Evolutionary conservation across 2,888 invertebrate species (phyloP).

Genomic region (Lithophane semibrunnea): DNA sequence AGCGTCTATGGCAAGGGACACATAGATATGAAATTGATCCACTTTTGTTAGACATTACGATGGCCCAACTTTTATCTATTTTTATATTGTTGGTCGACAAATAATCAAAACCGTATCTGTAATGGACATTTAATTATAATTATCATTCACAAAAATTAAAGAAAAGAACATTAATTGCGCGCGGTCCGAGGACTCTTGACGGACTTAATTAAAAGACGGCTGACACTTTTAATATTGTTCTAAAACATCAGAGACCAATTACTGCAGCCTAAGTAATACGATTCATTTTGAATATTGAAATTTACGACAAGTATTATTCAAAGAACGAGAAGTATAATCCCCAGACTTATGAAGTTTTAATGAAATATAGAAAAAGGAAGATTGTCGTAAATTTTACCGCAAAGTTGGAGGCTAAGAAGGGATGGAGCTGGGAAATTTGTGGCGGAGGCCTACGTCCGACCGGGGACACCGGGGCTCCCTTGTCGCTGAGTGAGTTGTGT

Average conservation of each 20-base stretch:
- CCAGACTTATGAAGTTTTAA: conserved; percentile 76
- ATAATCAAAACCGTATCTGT: conserved; percentile 4
- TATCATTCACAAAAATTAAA: conserved; percentile 35
- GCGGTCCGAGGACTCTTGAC: conserved; percentile 34
- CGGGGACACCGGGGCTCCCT: conserved; percentile 25
- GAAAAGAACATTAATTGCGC: conserved; percentile 31
- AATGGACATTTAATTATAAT: conserved; percentile 39
- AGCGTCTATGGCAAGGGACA: conserved; percentile 40
- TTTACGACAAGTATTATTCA: conserved; percentile 71
- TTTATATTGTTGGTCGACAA: conserved; percentile 18
- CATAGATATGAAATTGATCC: conserved; percentile 49
- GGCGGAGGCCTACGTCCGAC: conserved; percentile 48
- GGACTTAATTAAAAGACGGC: conserved; percentile 61
- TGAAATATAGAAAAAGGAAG: conserved; percentile 77
- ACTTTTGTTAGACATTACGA: conserved; percentile 39
- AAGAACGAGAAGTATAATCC: conserved; percentile 73
- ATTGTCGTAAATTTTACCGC: conserved; percentile 74
- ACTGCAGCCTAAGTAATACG: conserved; percentile 62
- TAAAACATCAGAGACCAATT: conserved; percentile 63
- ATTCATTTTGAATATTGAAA: conserved; percentile 67
- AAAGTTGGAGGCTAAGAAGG: conserved; percentile 66
- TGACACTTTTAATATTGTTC: conserved; percentile 59
- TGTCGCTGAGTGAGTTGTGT: conserved; percentile 59
- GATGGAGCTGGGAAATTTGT: conserved; percentile 61
- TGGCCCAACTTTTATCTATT: conserved; percentile 41